Percentiles rank a stretch among this genome's conserved stretches.
phyloP scores from a whole-genome alignment of 2,888 invertebrate genomes.

The Melikaiella ostensackeni region DNA sequence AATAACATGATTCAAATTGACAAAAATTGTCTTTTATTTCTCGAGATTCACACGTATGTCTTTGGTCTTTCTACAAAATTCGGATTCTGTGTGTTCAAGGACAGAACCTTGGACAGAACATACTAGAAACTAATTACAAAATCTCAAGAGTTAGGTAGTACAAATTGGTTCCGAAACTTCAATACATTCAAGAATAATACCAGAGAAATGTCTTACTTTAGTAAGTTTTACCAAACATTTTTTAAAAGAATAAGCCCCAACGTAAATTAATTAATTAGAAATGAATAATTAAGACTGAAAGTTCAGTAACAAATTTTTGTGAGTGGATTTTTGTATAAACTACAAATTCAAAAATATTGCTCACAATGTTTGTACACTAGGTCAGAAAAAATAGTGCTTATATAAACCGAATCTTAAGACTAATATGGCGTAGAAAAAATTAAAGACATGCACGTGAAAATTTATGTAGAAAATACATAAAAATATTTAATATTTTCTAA shows the following conservation, averaged over 20 bases:
- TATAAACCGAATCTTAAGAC: not conserved
- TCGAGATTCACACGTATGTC: not conserved
- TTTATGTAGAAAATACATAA: not conserved
- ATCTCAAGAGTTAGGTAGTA: not conserved
- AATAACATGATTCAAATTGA: not conserved
- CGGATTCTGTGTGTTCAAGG: not conserved
- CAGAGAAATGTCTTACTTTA: too few species aligned
- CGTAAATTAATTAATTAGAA: too few species aligned
- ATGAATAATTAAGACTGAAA: not conserved
- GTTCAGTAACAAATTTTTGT: too few species aligned
- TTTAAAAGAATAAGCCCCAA: too few species aligned
- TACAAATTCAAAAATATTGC: not conserved
- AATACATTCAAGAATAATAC: not conserved
- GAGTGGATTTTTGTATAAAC: not conserved
- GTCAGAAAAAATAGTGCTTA: not conserved
- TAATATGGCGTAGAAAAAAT: not conserved
- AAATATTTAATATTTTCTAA: not conserved
- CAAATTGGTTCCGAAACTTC: not conserved
- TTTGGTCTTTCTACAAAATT: not conserved
- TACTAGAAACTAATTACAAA: not conserved
- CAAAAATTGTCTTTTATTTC: not conserved
- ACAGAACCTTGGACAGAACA: too few species aligned
- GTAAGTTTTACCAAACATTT: too few species aligned
- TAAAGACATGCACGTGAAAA: not conserved
- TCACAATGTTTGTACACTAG: not conserved